These are phyloP conservation scores for Chouioia cunea DNA, from an alignment of 2,888 invertebrate genomes.

Conservation along the genomic window DNA sequence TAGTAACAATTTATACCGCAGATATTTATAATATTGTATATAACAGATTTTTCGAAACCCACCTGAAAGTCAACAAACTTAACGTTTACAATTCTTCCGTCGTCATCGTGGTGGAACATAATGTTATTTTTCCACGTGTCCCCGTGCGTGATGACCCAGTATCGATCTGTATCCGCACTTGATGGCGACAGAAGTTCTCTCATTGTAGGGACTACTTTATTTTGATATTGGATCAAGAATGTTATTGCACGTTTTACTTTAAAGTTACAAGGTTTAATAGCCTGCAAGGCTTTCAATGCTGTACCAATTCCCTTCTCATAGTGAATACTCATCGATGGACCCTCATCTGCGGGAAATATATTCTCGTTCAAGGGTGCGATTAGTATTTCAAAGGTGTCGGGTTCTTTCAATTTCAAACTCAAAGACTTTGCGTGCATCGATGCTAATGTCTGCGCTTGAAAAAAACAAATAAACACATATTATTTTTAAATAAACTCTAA, in stretches of 20 bases:
- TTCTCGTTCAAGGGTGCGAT: constrained; percentile 52
- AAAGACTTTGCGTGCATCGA: constrained; percentile 56
- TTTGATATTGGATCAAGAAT: constrained; percentile 41
- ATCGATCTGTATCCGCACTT: constrained; percentile 43
- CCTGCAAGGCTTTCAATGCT: constrained; percentile 50
- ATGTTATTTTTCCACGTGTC: constrained; percentile 61
- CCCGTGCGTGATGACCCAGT: constrained; percentile 58
- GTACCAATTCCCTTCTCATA: constrained; percentile 40
- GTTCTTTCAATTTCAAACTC: constrained; percentile 50
- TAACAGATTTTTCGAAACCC: background rate
- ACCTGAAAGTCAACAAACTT: constrained; percentile 58
- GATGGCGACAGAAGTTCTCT: constrained; percentile 44
- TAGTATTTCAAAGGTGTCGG: constrained; percentile 48
- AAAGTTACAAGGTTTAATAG: constrained; percentile 43
- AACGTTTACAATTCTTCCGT: constrained; percentile 45
- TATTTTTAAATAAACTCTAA: background rate
- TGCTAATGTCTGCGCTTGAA: constrained; percentile 58
- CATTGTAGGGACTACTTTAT: constrained; percentile 44
- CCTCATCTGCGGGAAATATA: constrained; percentile 50
- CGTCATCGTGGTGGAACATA: constrained; percentile 52
- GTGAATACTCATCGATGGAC: constrained; percentile 48
- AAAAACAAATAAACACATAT: too few species aligned
- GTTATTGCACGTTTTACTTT: constrained; percentile 42
- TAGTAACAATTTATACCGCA: background rate
- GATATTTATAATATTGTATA: too few species aligned